Base-by-base conservation (phyloP, 2,797 vertebrate species). In the Hozukius guyotensis region DNA sequence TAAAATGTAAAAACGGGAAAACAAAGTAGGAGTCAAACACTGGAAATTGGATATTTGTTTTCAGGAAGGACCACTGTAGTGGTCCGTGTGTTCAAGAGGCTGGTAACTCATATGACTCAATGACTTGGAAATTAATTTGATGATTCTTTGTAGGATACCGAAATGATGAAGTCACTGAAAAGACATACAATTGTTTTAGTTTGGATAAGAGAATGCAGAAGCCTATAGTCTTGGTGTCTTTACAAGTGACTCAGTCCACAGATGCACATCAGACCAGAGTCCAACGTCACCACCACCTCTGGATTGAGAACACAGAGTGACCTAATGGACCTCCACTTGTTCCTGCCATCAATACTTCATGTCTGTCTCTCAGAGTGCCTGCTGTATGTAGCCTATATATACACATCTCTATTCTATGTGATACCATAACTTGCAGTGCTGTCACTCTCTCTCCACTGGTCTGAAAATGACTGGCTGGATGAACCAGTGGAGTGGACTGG, bases 331-430 rank as follows among this genome's bases (percentile, higher is more conserved):
- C 24, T n/a, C 31, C 25, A 57, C 20, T 66, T 79, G 42, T 68
- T 67, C 56, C 55, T 76, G 34, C 36, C 80, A 85, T 87, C 55
- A 75, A 59, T 85, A 72, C 49, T 82, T 73, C 29, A 86, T 77
- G 60, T n/a, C 18, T 0, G 2, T 14, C 52, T 61, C 16, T 80
- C 53, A 53, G 36, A 75, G 68, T 22, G 52, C 25, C 29, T 66
- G 6, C 55, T 65, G 64, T 73, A 29, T 64, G 32, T 10, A 24
- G 46, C 46, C 46, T 66, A 13, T 20, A 34, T 38, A n/a, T 10
- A 55, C 16, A 66, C 25, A 49, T 49, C 18, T 49, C 46, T 20
- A 20, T 49, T 62, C 20, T 38, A 13, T 8, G 13, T 55, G 56
- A 46, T 75, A 36, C 20, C 18, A 36, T 13, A 38, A 52, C 57